A percentile compares a stretch with the other conserved stretches of the same genome.
Conservation (phyloP, 2,797 vertebrate species). For the Danionella dracula region DNA sequence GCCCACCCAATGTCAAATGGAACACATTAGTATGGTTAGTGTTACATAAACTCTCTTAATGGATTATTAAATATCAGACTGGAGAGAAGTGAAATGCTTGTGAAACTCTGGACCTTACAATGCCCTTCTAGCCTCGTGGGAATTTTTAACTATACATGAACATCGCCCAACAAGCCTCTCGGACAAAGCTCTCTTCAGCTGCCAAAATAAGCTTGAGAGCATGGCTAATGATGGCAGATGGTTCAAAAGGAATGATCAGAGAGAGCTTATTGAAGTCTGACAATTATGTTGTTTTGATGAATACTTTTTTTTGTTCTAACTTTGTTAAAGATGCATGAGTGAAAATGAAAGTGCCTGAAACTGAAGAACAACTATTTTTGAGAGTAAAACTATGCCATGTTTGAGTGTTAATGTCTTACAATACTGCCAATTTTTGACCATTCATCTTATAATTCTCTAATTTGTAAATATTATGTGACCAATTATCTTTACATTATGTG, state of each 20-base stretch:
- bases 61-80: conserved; percentile 43
- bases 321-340: neutral
- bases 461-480: no score
- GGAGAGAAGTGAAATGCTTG: conserved; percentile 2
- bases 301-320: no score
- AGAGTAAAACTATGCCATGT: no score
- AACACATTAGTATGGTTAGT: conserved; percentile 46
- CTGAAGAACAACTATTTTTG: no score
- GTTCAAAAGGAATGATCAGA: conserved; percentile 1
- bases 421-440: no score
- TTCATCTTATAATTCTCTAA: no score
- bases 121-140: conserved; percentile 8
- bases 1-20: conserved; percentile 43
- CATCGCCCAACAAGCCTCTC: neutral
- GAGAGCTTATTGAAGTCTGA: neutral
- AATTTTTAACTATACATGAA: conserved; percentile 13
- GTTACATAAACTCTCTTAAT: conserved; percentile 48
- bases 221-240: conserved; percentile 8
- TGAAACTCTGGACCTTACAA: conserved; percentile 22
- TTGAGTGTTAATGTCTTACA: no score
- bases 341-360: no score
- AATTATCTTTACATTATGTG: no score
- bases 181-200: neutral
- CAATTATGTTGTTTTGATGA: neutral
- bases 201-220: conserved; percentile 12